A percentile compares a stretch with the other conserved stretches of the same genome.
These are phyloP conservation scores for Lutjanus argentimaculatus DNA, from an alignment of 2,797 vertebrate genomes.

Conservation along the genomic window DNA sequence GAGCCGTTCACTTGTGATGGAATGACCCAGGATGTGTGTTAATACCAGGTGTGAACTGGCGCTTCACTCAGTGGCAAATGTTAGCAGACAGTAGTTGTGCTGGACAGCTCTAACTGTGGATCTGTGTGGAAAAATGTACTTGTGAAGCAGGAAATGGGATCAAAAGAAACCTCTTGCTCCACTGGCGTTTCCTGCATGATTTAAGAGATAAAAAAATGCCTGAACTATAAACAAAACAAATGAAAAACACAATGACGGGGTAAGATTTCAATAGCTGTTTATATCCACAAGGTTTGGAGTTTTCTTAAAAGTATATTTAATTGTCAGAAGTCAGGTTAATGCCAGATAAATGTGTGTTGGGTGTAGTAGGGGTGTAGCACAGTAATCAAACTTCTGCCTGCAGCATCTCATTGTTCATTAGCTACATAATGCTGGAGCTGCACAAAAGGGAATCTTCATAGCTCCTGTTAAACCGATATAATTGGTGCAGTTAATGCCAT, in stretches of 20 bases:
- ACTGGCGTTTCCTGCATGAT: background rate
- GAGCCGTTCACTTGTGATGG: too few species aligned
- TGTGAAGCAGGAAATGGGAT: background rate
- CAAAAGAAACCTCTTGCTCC: background rate
- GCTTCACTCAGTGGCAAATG: background rate
- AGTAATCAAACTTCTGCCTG: background rate
- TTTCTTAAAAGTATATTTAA: background rate
- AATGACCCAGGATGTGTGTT: too few species aligned
- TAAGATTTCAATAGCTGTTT: background rate
- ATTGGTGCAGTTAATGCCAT: background rate
- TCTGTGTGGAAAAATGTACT: background rate
- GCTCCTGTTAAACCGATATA: background rate
- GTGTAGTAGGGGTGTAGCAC: background rate
- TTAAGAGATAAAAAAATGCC: background rate
- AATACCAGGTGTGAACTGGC: too few species aligned
- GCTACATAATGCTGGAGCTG: background rate
- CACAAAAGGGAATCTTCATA: constrained; percentile 9
- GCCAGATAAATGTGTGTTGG: background rate
- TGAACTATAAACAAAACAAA: background rate
- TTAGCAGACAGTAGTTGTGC: background rate
- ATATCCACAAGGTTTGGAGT: background rate
- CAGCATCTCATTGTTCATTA: constrained; percentile 19
- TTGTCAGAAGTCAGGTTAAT: background rate
- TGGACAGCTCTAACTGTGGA: background rate
- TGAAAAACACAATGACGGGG: background rate